phyloP scores from a whole-genome alignment of 2,113 vertebrate species.

The Antechinus stuartii region DNA sequence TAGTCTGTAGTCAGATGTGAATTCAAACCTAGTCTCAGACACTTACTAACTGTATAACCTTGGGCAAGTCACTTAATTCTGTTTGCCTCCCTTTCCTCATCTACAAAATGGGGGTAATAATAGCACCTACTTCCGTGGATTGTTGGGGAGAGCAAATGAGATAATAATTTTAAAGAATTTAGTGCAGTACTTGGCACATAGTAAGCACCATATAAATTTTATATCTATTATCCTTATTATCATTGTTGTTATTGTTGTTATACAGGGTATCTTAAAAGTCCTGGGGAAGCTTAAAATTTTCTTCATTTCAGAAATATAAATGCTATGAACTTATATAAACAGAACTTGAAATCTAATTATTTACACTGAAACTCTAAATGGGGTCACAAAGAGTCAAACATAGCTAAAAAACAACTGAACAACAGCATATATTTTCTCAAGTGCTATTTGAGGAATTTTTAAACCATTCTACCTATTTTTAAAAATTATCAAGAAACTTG shows the following conservation, averaged over 20 bases:
- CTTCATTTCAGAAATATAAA: neutral
- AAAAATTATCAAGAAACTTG: neutral
- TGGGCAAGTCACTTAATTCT: neutral
- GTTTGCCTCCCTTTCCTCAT: neutral
- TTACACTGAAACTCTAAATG: neutral
- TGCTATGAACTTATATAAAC: neutral
- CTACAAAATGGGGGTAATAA: neutral
- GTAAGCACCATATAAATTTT: neutral
- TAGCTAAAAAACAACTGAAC: neutral
- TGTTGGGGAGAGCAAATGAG: neutral
- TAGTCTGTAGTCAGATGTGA: neutral
- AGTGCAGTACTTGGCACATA: neutral
- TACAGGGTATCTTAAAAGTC: neutral
- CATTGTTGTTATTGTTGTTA: neutral
- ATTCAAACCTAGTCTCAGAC: neutral
- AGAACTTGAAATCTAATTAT: neutral
- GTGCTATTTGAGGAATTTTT: neutral
- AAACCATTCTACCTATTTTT: neutral
- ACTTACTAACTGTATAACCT: neutral
- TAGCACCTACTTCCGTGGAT: neutral
- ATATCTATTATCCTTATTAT: neutral
- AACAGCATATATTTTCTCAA: neutral
- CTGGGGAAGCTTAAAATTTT: neutral
- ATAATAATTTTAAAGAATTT: neutral
- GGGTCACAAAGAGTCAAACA: neutral